These are phyloP conservation scores for Hypanus sabinus DNA, from an alignment of 2,113 vertebrate species.

Conservation along the genomic window DNA sequence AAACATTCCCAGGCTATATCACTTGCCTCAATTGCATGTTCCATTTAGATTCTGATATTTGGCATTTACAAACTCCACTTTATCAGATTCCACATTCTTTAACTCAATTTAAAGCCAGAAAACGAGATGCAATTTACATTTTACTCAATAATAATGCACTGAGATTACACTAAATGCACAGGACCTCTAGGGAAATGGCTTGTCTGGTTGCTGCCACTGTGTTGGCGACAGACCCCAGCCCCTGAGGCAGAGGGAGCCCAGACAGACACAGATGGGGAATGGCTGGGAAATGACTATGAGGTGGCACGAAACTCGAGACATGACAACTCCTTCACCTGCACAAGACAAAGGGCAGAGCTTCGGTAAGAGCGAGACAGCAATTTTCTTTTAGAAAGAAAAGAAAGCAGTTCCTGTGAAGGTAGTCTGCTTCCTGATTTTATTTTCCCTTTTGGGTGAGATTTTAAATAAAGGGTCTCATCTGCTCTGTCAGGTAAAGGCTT, in stretches of 20 bases:
- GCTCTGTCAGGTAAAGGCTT: neutral
- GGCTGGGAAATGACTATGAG: conserved; percentile 48
- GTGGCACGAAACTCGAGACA: conserved; percentile 45
- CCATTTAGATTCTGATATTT: neutral
- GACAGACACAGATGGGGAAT: conserved; percentile 55
- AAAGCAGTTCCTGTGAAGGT: neutral
- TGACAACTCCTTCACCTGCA: conserved; percentile 42
- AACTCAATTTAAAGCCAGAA: conserved; percentile 14
- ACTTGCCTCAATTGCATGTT: neutral
- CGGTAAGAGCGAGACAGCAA: neutral
- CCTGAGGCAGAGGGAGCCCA: conserved; percentile 47
- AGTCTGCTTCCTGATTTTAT: neutral
- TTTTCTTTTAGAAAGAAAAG: neutral
- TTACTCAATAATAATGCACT: conserved; percentile 9
- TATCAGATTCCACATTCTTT: conserved; percentile 23
- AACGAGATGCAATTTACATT: neutral
- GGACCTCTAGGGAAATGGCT: conserved; percentile 46
- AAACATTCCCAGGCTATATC: neutral
- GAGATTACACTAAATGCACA: conserved; percentile 7
- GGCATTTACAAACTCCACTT: neutral
- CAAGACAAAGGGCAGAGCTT: conserved; percentile 48
- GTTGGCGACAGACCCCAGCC: conserved; percentile 41
- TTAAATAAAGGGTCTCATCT: neutral
- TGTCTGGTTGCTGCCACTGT: conserved; percentile 41
- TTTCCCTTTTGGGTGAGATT: neutral